These are phyloP conservation scores for Meles meles DNA, from an alignment of 2,113 vertebrate genomes.

Conservation along the genomic window DNA sequence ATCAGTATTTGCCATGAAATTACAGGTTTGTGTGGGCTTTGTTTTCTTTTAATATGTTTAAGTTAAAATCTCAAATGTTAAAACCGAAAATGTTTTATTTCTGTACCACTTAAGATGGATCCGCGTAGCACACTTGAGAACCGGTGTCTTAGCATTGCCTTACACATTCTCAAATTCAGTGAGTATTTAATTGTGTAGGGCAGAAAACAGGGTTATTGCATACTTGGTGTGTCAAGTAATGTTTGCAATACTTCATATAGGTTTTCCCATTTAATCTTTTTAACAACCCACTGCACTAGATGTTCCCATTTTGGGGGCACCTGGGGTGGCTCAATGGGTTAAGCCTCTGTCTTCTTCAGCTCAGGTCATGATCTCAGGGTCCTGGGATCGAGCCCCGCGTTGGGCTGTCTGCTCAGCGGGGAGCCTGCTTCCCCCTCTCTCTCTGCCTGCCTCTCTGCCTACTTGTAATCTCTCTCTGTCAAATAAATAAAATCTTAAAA, in stretches of 20 bases:
- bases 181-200: not conserved
- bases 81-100: constrained; percentile 31
- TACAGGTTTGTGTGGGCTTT: not conserved
- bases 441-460: too few species aligned
- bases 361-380: too few species aligned
- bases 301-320: not conserved
- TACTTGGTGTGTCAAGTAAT: not conserved
- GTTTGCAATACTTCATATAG: not conserved
- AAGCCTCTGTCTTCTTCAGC: too few species aligned
- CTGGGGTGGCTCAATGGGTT: too few species aligned
- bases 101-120: not conserved
- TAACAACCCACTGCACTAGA: not conserved
- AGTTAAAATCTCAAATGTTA: constrained; percentile 35
- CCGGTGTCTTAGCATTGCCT: not conserved
- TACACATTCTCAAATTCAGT: not conserved
- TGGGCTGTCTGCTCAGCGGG: too few species aligned
- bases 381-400: too few species aligned
- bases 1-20: not conserved
- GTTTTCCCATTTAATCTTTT: not conserved
- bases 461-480: too few species aligned
- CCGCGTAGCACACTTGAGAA: not conserved
- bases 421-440: too few species aligned
- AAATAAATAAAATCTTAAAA: too few species aligned
- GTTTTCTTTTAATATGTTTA: constrained; percentile 26
- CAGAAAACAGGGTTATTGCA: not conserved